Percentiles rank a stretch among this genome's conserved stretches.
These are phyloP conservation scores for Euura lappo DNA, from an alignment of 1,140 invertebrate genomes.

Conservation along the genomic window DNA sequence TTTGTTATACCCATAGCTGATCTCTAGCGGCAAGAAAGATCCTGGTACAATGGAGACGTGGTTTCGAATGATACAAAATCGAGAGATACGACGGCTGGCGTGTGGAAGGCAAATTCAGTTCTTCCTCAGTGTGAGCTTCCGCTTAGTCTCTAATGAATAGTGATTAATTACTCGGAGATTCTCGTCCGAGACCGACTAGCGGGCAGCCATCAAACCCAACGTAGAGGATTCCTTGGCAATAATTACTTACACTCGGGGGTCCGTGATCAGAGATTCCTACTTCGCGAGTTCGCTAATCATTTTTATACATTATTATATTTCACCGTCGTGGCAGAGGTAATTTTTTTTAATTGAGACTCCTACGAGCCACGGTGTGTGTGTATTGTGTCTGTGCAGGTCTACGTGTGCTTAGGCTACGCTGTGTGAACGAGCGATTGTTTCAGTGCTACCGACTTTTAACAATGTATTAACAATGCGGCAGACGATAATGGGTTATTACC, in stretches of 20 bases:
- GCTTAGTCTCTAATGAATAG: constrained; percentile 2
- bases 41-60: no score
- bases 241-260: not conserved
- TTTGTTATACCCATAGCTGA: no score
- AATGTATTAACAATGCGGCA: not conserved
- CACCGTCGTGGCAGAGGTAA: not conserved
- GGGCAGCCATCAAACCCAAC: not conserved
- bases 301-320: not conserved
- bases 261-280: not conserved
- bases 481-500: not conserved
- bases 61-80: not conserved
- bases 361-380: no score
- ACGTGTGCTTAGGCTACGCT: not conserved
- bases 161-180: not conserved
- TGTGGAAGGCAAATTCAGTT: not conserved
- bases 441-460: not conserved
- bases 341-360: not conserved
- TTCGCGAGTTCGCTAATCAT: not conserved
- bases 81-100: not conserved
- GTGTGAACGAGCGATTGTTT: not conserved
- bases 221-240: not conserved
- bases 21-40: no score
- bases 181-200: not conserved
- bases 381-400: no score
- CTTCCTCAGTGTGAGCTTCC: not conserved